These are phyloP conservation scores for Epicauta chinensis DNA, from an alignment of 1,140 invertebrate species.

Conservation along the genomic window DNA sequence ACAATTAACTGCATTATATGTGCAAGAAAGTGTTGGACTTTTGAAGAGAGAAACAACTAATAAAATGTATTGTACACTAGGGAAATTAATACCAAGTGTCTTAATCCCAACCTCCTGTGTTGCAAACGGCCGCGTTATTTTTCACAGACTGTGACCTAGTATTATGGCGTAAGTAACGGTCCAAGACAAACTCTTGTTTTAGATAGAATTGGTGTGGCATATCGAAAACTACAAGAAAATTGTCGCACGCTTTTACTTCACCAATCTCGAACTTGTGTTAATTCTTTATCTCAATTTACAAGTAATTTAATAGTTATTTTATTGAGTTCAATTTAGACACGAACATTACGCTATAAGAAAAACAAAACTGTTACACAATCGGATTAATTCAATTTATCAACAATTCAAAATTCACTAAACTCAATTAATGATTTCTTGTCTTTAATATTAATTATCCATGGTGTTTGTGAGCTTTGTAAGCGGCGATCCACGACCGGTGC, in stretches of 20 bases:
- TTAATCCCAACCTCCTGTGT: constrained; percentile 39
- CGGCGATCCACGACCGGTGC: too few relatives aligned
- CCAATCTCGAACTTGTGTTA: constrained; percentile 14
- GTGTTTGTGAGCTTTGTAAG: too few relatives aligned
- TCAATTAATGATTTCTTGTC: too few relatives aligned
- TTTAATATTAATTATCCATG: too few relatives aligned
- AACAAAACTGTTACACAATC: too few relatives aligned
- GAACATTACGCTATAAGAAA: too few relatives aligned
- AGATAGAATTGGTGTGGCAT: constrained; percentile 4
- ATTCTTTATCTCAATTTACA: constrained; percentile 27
- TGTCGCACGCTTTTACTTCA: not conserved
- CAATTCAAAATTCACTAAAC: too few relatives aligned
- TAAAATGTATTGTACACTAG: constrained; percentile 42
- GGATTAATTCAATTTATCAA: too few relatives aligned
- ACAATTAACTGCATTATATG: constrained; percentile 37
- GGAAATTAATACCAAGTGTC: constrained; percentile 43
- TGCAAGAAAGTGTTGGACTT: constrained; percentile 27
- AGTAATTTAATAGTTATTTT: constrained; percentile 12
- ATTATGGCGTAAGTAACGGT: constrained; percentile 30
- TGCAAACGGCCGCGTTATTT: constrained; percentile 37
- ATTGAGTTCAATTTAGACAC: constrained; percentile 2
- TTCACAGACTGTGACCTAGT: constrained; percentile 37
- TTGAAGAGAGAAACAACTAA: constrained; percentile 38
- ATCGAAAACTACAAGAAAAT: not conserved
- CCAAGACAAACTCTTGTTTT: constrained; percentile 29